These are phyloP conservation scores for Procavia capensis DNA, from an alignment of 2,113 vertebrate genomes.

Conservation along the genomic window DNA sequence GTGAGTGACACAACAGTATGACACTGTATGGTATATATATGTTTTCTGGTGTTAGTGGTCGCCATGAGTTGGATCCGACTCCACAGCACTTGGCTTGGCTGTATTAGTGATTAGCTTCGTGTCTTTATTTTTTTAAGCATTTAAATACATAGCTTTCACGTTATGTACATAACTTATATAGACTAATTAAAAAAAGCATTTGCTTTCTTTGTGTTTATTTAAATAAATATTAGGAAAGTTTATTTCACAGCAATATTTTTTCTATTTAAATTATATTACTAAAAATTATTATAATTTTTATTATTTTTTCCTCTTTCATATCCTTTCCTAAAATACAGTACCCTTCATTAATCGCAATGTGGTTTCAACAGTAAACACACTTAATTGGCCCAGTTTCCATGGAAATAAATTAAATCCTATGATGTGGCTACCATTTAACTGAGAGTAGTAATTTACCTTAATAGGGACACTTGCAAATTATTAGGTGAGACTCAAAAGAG, in stretches of 20 bases:
- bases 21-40: neutral
- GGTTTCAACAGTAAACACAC: conserved; percentile 79
- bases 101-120: neutral
- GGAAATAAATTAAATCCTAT: conserved; percentile 88
- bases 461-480: conserved; percentile 85
- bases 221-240: neutral
- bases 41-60: neutral
- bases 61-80: too few relatives aligned
- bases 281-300: neutral
- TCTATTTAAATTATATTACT: neutral
- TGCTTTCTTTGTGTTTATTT: neutral
- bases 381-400: conserved; percentile 84
- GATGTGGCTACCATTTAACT: conserved; percentile 85
- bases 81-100: too few relatives aligned
- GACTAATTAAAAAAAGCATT: neutral
- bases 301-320: neutral
- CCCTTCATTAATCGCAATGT: conserved; percentile 56
- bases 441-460: conserved; percentile 85
- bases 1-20: neutral
- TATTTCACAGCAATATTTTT: neutral
- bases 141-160: neutral
- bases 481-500: conserved; percentile 82
- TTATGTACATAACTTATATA: neutral
- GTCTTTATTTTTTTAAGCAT: neutral
- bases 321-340: neutral